A percentile compares a stretch with the other conserved stretches of the same genome.
Conservation (phyloP, 2,797 vertebrate species). For the Gadopsis marmoratus region DNA sequence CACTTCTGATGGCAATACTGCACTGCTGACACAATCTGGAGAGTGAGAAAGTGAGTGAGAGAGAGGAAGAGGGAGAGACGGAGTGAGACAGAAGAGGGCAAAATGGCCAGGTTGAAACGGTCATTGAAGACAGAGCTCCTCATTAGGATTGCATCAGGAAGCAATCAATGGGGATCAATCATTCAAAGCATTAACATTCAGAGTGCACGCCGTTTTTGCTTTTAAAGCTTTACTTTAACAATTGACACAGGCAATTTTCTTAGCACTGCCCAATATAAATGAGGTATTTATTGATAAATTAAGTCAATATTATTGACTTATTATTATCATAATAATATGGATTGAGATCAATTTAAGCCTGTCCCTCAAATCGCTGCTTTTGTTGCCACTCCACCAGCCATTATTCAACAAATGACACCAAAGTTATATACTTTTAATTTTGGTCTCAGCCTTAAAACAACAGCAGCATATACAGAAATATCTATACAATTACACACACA, state of each 20-base stretch:
- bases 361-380: not conserved
- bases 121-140: not conserved
- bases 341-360: not conserved
- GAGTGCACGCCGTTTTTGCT: not conserved
- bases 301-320: not conserved
- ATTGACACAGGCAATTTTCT: not conserved
- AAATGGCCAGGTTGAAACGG: not conserved
- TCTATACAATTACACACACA: not conserved
- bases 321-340: too few relatives aligned
- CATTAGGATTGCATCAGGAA: constrained; percentile 35
- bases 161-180: not conserved
- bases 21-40: constrained; percentile 95
- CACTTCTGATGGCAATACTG: constrained; percentile 98
- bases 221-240: not conserved
- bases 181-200: not conserved
- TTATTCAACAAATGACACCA: not conserved
- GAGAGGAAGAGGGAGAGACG: not conserved
- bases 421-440: not conserved
- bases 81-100: constrained; percentile 11
- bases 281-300: not conserved
- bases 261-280: not conserved
- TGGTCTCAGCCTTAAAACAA: not conserved
- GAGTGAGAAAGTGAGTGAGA: constrained; percentile 34
- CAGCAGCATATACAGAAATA: not conserved
- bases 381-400: not conserved